phyloP scores from a whole-genome alignment of 1,140 invertebrate genomes.

The Drosophila murphyi region DNA sequence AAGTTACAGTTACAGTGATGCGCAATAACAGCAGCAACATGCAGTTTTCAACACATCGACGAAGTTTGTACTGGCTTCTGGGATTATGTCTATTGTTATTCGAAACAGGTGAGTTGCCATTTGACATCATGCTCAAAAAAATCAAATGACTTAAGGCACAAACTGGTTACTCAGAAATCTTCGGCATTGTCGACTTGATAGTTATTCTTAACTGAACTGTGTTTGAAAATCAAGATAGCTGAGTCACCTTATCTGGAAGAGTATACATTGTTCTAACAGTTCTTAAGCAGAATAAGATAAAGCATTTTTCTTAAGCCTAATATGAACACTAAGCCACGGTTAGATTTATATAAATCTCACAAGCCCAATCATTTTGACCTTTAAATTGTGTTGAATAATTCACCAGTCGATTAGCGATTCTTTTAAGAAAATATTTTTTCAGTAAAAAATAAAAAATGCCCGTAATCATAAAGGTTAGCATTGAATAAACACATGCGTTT shows the following conservation, averaged over 20 bases:
- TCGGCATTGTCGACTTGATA: background rate
- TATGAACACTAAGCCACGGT: constrained; percentile 22
- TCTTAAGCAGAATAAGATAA: background rate
- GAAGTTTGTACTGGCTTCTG: constrained; percentile 64
- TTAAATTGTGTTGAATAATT: background rate
- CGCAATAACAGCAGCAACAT: constrained; percentile 63
- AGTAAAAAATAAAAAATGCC: background rate
- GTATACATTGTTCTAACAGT: constrained; percentile 23
- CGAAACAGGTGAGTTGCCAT: constrained; percentile 60
- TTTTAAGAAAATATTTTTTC: too few relatives aligned
- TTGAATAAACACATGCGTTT: background rate
- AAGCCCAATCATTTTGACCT: constrained; percentile 1
- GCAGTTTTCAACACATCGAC: constrained; percentile 62
- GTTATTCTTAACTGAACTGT: background rate
- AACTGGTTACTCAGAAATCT: constrained; percentile 15
- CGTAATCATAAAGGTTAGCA: background rate
- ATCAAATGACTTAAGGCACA: constrained; percentile 33
- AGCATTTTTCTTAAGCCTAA: constrained; percentile 4
- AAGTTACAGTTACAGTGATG: constrained; percentile 73
- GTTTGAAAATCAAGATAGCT: constrained; percentile 16
- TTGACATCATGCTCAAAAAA: constrained; percentile 14
- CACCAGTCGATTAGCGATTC: too few relatives aligned
- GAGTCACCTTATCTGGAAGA: constrained; percentile 20
- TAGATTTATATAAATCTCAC: background rate
- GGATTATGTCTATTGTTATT: constrained; percentile 68